Evolutionary conservation across 1,140 invertebrate species (phyloP).

Genomic region (Drosophila aff.): DNA sequence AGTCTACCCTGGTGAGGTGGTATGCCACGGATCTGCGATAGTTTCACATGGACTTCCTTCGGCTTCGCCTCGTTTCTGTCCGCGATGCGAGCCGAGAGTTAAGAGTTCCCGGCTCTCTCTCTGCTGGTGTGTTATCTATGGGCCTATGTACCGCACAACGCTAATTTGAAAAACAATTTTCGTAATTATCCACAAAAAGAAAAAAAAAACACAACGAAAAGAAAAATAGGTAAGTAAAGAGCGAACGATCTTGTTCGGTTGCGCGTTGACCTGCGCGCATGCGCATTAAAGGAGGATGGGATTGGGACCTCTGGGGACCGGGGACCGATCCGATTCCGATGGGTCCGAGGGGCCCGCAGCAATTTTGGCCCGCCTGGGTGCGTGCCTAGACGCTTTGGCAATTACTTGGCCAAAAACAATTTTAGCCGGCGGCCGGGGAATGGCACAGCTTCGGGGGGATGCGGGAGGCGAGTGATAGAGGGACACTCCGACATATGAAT

Average conservation of each 20-base stretch:
- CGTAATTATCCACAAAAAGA: conserved; percentile 75
- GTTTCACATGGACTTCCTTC: conserved; percentile 65
- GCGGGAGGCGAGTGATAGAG: conserved; percentile 31
- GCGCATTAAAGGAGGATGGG: conserved; percentile 79
- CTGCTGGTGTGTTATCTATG: conserved; percentile 73
- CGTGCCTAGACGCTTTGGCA: conserved; percentile 81
- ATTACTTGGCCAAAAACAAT: conserved; percentile 81
- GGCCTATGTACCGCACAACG: conserved; percentile 80
- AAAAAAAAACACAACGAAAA: conserved; percentile 15
- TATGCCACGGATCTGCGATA: conserved; percentile 45
- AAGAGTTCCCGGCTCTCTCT: conserved; percentile 41
- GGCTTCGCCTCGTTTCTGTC: conserved; percentile 23
- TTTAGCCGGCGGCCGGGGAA: conserved; percentile 40
- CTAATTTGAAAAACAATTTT: conserved; percentile 85
- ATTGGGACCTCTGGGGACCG: conserved; percentile 19
- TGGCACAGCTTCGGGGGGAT: background rate
- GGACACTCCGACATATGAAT: conserved; percentile 81
- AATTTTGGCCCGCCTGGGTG: conserved; percentile 72
- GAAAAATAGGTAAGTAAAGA: conserved; percentile 50
- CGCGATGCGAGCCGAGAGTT: conserved; percentile 75
- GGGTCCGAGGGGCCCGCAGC: conserved; percentile 36
- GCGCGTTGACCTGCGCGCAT: conserved; percentile 80
- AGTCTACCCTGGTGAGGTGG: conserved; percentile 24
- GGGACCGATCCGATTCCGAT: conserved; percentile 29
- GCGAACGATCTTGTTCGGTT: conserved; percentile 79